Base-by-base conservation (phyloP, 2,888 invertebrate species). In the Brenthis daphne region DNA sequence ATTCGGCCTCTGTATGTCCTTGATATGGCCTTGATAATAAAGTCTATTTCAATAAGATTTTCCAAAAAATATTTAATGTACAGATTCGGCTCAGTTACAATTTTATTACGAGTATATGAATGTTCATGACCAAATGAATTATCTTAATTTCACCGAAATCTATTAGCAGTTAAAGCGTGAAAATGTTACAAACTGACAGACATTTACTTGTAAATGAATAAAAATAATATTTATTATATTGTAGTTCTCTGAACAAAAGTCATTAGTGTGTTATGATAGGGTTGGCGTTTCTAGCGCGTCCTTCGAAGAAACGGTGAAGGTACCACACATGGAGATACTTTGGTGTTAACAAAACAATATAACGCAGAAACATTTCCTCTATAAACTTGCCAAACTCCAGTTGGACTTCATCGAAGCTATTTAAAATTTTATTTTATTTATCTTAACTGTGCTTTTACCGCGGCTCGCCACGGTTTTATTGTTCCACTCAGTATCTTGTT, bases 241-340 rank as follows among this genome's bases (percentile, higher is more conserved):
- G 48, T 60, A 11, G 24, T 6, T 29, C n/a, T 48, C 29, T n/a
- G 20, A 20, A 6, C 1, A 48, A 8, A 29, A n/a, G 6, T 1
- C 37, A 43, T 43, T 43, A 60, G n/a, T n/a, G 29, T 53, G 57
- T 47, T 51, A 60, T 65, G 54, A 66, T 66, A 71, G 64, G 68
- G 65, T 63, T 48, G 14, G n/a, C 24, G 37, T 50, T 57, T 57
- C 65, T 37, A 29, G 16, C n/a, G 56, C n/a, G 56, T 63, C 69
- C 65, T 72, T 72, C 72, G 70, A 43, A 67, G 72, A 70, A 72
- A 54, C 56, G 11, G 16, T 48, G 47, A 57, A 47, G n/a, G 11
- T 24, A 24, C 58, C 58, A 53, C 65, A 54, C 65, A 65, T 47
- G 57, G 13, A 13, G 65, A n/a, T 53, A 11, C 48, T n/a, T 2